Percentiles rank a stretch among this genome's conserved stretches.
Evolutionary conservation across 2,888 invertebrate species (phyloP).

Genomic region (Oligia fasciuncula): DNA sequence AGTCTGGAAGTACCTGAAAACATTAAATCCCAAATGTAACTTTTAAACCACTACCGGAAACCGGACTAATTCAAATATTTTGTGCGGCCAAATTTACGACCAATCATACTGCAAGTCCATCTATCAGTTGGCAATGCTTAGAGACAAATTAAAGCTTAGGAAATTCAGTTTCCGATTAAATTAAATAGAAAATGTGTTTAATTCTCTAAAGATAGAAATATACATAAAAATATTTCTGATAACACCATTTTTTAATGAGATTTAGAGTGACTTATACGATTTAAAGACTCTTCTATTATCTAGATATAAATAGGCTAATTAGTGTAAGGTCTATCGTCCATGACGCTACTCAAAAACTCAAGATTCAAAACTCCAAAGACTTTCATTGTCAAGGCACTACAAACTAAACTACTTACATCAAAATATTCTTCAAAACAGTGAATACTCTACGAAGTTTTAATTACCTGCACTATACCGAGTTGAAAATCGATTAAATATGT

Average conservation of each 20-base stretch:
- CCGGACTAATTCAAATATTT: not conserved
- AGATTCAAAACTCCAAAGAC: not conserved
- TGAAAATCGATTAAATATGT: constrained; percentile 64
- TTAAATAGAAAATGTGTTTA: no score
- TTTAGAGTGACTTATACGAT: no score
- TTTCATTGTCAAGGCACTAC: not conserved
- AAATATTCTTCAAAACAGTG: constrained; percentile 18
- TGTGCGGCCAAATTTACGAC: not conserved
- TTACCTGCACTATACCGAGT: constrained; percentile 41
- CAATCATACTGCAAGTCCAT: not conserved
- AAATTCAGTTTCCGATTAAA: no score
- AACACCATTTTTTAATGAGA: no score
- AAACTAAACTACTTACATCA: not conserved
- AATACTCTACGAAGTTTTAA: constrained; percentile 42
- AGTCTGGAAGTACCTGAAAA: no score
- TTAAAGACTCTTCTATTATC: no score
- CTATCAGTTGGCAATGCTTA: not conserved
- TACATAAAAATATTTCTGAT: no score
- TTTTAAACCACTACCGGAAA: not conserved
- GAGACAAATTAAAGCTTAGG: not conserved
- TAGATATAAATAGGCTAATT: no score
- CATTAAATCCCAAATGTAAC: not conserved
- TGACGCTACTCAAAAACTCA: not conserved
- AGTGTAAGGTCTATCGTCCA: not conserved
- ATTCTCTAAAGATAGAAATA: no score